phyloP scores from a whole-genome alignment of 2,797 vertebrate genomes.

The Lophotriccus pileatus region DNA sequence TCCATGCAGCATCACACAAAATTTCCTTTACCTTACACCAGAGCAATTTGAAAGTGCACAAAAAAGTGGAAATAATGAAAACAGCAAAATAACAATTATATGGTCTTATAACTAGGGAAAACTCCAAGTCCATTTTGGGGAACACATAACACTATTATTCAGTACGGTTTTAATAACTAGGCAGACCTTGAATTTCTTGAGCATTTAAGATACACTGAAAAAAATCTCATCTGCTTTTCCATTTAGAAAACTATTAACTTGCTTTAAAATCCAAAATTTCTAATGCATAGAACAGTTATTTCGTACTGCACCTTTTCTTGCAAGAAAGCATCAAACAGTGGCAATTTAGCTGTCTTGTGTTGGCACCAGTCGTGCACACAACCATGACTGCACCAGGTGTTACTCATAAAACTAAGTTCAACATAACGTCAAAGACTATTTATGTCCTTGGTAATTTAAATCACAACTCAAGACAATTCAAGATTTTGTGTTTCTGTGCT shows the following conservation, averaged over 20 bases:
- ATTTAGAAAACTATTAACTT: background rate
- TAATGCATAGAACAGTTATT: background rate
- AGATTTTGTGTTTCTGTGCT: background rate
- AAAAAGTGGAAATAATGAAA: background rate
- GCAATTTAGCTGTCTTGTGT: background rate
- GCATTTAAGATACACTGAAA: background rate
- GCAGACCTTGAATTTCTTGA: background rate
- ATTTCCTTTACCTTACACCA: background rate
- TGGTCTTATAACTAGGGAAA: background rate
- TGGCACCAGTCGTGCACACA: too few species aligned
- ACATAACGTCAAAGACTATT: background rate
- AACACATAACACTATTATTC: background rate
- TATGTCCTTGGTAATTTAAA: background rate
- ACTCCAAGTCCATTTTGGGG: background rate
- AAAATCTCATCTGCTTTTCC: background rate
- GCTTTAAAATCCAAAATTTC: background rate
- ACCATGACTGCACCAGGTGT: fast-evolving
- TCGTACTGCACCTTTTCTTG: background rate
- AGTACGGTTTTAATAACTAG: background rate
- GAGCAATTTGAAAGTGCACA: background rate
- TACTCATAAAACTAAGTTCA: background rate
- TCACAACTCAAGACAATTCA: background rate
- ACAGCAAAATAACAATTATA: background rate
- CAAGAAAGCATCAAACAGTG: background rate
- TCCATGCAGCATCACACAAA: background rate